Conservation (phyloP, 2,113 vertebrate species). For the Sinocyclocheilus anshuiensis region DNA sequence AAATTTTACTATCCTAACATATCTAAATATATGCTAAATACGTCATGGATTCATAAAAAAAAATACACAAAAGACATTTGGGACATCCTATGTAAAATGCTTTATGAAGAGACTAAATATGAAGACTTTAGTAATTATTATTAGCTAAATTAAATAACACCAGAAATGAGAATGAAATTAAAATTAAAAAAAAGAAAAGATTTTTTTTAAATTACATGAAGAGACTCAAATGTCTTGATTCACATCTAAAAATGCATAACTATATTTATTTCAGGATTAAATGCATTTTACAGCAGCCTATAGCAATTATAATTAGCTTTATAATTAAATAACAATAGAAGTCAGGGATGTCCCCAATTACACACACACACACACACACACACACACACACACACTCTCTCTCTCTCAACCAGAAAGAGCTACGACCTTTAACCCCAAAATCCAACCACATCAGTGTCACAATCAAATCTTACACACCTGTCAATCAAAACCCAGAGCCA, state of each 20-base stretch:
- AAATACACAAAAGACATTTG: neutral
- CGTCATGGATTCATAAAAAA: neutral
- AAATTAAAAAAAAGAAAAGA: neutral
- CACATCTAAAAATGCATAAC: neutral
- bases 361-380: neutral
- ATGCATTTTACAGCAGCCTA: neutral
- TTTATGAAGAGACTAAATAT: neutral
- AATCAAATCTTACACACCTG: neutral
- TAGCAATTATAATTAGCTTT: constrained; percentile 13
- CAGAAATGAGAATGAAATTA: neutral
- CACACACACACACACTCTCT: neutral
- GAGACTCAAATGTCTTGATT: neutral
- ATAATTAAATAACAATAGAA: constrained; percentile 8
- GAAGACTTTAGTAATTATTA: neutral
- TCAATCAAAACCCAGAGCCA: constrained; percentile 31
- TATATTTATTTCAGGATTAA: neutral
- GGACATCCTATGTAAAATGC: neutral
- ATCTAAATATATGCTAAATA: neutral
- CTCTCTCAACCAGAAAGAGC: neutral
- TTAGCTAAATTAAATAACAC: neutral
- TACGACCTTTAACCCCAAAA: constrained; percentile 6
- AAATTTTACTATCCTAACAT: neutral
- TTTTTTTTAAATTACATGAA: neutral
- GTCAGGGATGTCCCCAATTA: neutral
- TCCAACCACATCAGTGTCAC: neutral